A percentile compares a stretch with the other conserved stretches of the same genome.
Evolutionary conservation across 2,113 vertebrate species (phyloP).

Genomic region (Ranitomeya imitator): DNA sequence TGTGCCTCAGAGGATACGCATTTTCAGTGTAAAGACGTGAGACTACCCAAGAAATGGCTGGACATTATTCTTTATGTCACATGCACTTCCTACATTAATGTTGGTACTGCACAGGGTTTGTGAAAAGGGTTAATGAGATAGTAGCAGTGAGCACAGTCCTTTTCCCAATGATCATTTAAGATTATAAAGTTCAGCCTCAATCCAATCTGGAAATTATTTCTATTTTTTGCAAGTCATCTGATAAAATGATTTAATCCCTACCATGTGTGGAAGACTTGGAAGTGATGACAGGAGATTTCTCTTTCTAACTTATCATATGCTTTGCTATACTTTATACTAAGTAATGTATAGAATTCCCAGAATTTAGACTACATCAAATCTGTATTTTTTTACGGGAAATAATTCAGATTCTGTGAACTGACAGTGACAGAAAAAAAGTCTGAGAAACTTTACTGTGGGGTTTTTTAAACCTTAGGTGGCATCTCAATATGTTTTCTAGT

Average conservation of each 20-base stretch:
- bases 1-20: no score
- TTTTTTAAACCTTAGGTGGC: not conserved
- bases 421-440: not conserved
- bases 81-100: not conserved
- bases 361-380: not conserved
- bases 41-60: no score
- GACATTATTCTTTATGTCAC: no score
- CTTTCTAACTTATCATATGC: not conserved
- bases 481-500: not conserved
- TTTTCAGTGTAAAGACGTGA: no score
- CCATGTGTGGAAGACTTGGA: not conserved
- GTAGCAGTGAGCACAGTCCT: not conserved
- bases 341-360: not conserved
- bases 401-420: not conserved
- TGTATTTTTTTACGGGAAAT: constrained; percentile 2
- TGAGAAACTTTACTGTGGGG: not conserved
- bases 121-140: not conserved
- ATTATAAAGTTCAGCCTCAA: not conserved
- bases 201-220: not conserved
- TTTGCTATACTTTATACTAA: not conserved
- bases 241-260: not conserved
- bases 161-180: not conserved
- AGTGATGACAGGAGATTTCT: not conserved
- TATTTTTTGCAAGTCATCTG: not conserved
- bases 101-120: not conserved